phyloP scores from a whole-genome alignment of 2,797 vertebrate genomes.

The Acanthurus tractus region DNA sequence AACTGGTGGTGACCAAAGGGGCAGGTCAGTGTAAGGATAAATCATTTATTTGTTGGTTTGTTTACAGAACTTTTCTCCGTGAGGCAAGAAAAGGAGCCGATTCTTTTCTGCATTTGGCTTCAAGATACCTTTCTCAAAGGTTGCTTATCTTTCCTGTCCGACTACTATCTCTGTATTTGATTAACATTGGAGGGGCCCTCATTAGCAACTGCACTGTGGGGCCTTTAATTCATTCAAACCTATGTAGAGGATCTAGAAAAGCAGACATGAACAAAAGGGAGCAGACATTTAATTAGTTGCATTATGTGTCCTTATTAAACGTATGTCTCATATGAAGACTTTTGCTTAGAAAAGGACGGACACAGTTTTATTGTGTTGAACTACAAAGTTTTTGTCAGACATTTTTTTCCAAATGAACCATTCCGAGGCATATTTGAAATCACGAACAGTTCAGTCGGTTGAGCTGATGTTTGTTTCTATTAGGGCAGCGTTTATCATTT shows the following conservation, averaged over 20 bases:
- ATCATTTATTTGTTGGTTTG: conserved; percentile 25
- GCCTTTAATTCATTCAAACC: conserved; percentile 6
- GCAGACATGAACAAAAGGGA: neutral
- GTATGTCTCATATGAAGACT: neutral
- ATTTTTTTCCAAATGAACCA: neutral
- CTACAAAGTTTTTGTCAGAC: neutral
- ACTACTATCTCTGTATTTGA: neutral
- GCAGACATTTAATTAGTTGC: neutral
- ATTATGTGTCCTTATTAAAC: neutral
- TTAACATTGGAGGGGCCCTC: neutral
- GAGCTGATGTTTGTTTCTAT: conserved; percentile 39
- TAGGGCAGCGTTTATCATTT: conserved; percentile 49
- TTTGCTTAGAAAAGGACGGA: conserved; percentile 8
- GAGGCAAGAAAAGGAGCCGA: neutral
- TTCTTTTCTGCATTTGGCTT: neutral
- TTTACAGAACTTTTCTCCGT: conserved; percentile 2
- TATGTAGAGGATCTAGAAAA: conserved; percentile 15
- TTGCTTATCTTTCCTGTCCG: neutral
- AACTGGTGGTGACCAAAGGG: conserved; percentile 94
- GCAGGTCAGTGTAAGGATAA: conserved; percentile 88
- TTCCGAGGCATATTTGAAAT: conserved; percentile 10
- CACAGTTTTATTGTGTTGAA: conserved; percentile 3
- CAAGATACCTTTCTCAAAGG: neutral
- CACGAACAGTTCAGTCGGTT: conserved; percentile 8
- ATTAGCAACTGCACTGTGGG: neutral